Evolutionary conservation across 2,888 invertebrate genomes (phyloP).

Genomic region (Xylota sylvarum): DNA sequence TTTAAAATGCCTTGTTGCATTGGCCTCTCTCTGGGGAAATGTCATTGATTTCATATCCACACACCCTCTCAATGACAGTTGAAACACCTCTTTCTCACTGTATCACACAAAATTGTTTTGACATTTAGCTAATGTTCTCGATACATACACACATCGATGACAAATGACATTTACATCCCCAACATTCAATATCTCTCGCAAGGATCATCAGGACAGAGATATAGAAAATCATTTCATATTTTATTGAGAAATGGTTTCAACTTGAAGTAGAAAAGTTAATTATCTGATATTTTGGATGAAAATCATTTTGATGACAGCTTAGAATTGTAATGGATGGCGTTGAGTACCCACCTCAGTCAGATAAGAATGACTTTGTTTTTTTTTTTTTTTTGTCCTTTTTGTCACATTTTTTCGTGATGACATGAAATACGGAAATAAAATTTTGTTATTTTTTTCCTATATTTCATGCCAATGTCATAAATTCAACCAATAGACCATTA

Average conservation of each 20-base stretch:
- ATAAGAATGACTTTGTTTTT: conserved; percentile 57
- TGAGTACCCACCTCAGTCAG: conserved; percentile 38
- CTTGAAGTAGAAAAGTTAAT: conserved; percentile 67
- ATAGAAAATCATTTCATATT: conserved; percentile 14
- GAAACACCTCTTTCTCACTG: conserved; percentile 10
- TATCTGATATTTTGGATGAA: conserved; percentile 60
- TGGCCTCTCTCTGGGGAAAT: conserved; percentile 56
- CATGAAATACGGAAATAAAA: conserved; percentile 62
- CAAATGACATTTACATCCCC: conserved; percentile 62
- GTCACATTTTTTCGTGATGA: conserved; percentile 40
- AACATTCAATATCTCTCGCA: conserved; percentile 37
- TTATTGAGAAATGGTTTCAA: conserved; percentile 31
- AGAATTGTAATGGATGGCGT: conserved; percentile 68
- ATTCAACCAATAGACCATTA: conserved; percentile 70
- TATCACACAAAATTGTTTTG: conserved; percentile 71
- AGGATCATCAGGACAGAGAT: conserved; percentile 23
- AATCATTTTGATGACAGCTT: conserved; percentile 68
- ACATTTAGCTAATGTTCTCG: conserved; percentile 71
- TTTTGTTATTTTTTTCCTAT: conserved; percentile 28
- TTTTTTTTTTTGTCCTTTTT: conserved; percentile 11
- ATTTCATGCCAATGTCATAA: conserved; percentile 65
- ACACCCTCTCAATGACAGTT: conserved; percentile 43
- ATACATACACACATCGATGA: conserved; percentile 54
- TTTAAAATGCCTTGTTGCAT: conserved; percentile 54
- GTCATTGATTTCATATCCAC: conserved; percentile 63